Conservation (phyloP, 2,113 vertebrate species). For the Empidonax traillii region DNA sequence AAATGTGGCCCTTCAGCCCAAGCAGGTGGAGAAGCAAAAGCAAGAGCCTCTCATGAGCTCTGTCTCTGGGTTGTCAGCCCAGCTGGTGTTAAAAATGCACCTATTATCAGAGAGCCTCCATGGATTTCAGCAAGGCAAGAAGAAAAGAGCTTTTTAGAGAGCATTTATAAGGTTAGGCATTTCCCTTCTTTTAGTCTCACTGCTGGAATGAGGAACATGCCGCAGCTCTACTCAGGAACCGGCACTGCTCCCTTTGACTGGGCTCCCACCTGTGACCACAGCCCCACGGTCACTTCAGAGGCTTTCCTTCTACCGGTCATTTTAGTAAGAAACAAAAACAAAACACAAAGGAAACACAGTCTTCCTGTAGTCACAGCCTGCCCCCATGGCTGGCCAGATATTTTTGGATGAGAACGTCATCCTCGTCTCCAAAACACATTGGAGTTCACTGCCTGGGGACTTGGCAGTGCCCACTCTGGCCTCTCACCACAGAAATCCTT, state of each 20-base stretch:
- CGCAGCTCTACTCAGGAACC: accelerated
- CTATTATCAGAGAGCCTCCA: background rate
- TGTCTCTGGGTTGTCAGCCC: background rate
- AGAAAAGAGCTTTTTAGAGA: background rate
- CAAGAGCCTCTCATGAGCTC: accelerated
- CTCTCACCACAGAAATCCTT: constrained; percentile 7
- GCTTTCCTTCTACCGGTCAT: background rate
- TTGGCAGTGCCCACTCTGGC: background rate
- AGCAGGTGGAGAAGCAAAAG: background rate
- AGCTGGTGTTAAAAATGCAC: background rate
- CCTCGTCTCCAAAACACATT: background rate
- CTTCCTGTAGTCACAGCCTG: background rate
- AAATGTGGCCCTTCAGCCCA: background rate
- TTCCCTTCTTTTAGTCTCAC: background rate
- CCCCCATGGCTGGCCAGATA: background rate
- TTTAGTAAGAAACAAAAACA: background rate
- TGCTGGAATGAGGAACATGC: background rate
- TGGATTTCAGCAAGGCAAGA: background rate
- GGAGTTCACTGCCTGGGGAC: background rate
- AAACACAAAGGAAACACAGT: background rate
- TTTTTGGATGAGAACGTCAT: background rate
- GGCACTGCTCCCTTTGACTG: accelerated
- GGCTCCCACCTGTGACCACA: accelerated
- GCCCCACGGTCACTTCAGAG: background rate
- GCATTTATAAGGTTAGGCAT: background rate